These are phyloP conservation scores for Platanista minor DNA, from an alignment of 2,113 vertebrate species.

Conservation along the genomic window DNA sequence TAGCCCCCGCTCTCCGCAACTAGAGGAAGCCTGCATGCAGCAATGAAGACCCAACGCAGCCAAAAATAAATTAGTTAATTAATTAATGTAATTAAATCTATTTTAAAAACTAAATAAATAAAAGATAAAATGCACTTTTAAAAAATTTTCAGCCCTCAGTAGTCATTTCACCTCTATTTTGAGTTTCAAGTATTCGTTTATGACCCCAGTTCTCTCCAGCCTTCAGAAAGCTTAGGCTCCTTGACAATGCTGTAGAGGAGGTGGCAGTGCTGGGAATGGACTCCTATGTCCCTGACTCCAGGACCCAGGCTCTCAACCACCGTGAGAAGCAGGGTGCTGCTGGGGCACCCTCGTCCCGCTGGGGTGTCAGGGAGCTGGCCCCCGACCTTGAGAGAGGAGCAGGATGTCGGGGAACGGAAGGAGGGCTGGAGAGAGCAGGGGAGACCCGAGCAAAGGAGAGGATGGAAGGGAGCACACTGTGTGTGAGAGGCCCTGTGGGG, in stretches of 20 bases:
- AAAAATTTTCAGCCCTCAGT: not conserved
- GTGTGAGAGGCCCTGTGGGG: too few relatives aligned
- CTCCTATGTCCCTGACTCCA: not conserved
- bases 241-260: not conserved
- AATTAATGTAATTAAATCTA: too few relatives aligned
- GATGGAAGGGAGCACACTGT: fast-evolving
- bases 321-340: not conserved
- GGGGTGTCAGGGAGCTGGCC: not conserved
- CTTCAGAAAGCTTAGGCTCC: not conserved
- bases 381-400: not conserved
- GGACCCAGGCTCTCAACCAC: not conserved
- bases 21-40: too few relatives aligned
- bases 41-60: too few relatives aligned
- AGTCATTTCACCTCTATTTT: not conserved
- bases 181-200: not conserved
- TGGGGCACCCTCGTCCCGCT: not conserved
- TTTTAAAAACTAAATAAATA: too few relatives aligned
- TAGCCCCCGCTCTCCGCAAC: too few relatives aligned
- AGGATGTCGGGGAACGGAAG: fast-evolving
- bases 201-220: not conserved
- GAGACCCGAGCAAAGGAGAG: not conserved
- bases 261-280: not conserved
- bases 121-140: not conserved
- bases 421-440: not conserved
- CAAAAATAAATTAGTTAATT: too few relatives aligned